These are phyloP conservation scores for Montipora foliosa DNA, from an alignment of 64 coral and sea anemone genomes.

Conservation along the genomic window DNA sequence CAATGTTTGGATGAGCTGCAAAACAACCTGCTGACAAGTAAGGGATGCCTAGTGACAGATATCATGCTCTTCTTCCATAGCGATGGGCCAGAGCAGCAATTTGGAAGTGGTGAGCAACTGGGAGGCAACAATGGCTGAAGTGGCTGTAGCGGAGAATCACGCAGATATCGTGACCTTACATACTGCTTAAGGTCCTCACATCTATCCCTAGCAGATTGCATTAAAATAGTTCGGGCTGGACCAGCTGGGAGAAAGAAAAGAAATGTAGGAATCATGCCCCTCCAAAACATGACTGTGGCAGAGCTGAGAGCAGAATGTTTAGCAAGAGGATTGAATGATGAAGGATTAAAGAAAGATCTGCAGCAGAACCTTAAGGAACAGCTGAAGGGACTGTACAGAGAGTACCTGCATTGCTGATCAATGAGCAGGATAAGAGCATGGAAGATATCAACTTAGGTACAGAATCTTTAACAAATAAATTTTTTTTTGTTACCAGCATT, in stretches of 20 bases:
- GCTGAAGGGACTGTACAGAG: constrained; percentile 39
- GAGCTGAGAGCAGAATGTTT: background rate
- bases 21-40: constrained; percentile 1
- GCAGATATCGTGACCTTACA: constrained; percentile 44
- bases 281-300: constrained; percentile 46
- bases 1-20: constrained; percentile 43
- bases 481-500: background rate
- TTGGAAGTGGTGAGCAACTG: constrained; percentile 45
- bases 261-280: constrained; percentile 49
- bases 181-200: constrained; percentile 50
- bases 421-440: constrained; percentile 1
- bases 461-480: background rate
- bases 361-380: background rate
- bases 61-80: constrained; percentile 48
- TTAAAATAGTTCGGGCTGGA: constrained; percentile 24
- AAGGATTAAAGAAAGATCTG: background rate
- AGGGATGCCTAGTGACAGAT: constrained; percentile 35
- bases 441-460: constrained; percentile 55
- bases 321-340: constrained; percentile 23
- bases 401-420: constrained; percentile 54
- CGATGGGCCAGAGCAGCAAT: constrained; percentile 56
- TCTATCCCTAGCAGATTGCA: constrained; percentile 33
- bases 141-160: constrained; percentile 23
- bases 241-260: constrained; percentile 52
- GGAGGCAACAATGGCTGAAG: constrained; percentile 46